Evolutionary conservation across 2,797 vertebrate genomes (phyloP).

Genomic region (Sorex maritimensis): DNA sequence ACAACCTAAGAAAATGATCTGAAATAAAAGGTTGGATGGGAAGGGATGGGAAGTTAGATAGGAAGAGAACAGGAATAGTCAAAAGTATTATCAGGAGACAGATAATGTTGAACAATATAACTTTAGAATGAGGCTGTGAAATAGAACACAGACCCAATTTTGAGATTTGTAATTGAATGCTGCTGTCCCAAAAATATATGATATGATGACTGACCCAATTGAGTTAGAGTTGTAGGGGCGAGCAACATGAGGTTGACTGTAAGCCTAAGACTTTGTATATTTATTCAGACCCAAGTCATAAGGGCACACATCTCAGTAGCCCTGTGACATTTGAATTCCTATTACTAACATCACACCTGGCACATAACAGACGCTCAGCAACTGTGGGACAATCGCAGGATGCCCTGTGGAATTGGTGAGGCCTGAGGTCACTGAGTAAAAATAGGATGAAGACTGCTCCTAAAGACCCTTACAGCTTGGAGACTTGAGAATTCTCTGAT

Average conservation of each 20-base stretch:
- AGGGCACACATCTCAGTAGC: not conserved
- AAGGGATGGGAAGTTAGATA: not conserved
- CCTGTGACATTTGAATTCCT: not conserved
- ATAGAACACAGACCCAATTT: not conserved
- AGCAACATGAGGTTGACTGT: not conserved
- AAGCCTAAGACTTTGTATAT: not conserved
- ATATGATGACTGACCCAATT: not conserved
- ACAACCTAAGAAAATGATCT: not conserved
- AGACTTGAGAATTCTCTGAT: not conserved
- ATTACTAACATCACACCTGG: not conserved
- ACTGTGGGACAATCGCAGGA: not conserved
- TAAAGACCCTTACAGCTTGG: not conserved
- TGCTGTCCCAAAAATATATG: not conserved
- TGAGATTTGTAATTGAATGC: conserved; percentile 1
- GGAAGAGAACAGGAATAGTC: conserved; percentile 19
- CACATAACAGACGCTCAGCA: no score
- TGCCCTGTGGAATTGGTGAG: not conserved
- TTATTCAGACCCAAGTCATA: not conserved
- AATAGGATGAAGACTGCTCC: not conserved
- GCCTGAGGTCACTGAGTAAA: not conserved
- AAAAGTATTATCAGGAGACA: not conserved
- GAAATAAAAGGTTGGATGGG: not conserved
- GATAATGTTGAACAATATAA: not conserved
- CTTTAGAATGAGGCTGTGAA: not conserved
- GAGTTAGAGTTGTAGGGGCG: not conserved